phyloP scores from a whole-genome alignment of 2,888 invertebrate species.

The Trachelus stipa region DNA sequence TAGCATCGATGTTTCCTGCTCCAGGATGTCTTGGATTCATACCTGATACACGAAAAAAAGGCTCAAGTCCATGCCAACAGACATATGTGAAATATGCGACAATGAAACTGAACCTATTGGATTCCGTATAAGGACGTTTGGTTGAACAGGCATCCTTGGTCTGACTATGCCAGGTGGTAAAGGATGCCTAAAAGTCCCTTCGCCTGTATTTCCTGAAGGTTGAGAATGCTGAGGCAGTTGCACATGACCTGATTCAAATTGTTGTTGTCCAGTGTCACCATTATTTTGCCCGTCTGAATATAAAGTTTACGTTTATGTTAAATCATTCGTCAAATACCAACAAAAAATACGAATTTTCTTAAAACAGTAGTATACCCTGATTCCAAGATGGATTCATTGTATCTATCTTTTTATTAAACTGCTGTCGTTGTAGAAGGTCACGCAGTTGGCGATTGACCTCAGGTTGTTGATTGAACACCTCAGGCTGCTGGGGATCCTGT shows the following conservation, averaged over 20 bases:
- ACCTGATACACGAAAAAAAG: slow-evolving; percentile 34
- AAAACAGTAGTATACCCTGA: slow-evolving; percentile 50
- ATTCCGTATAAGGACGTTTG: slow-evolving; percentile 58
- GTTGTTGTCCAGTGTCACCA: slow-evolving; percentile 47
- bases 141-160: slow-evolving; percentile 67
- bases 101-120: slow-evolving; percentile 44
- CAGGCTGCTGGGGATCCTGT: slow-evolving; percentile 45
- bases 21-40: slow-evolving; percentile 52
- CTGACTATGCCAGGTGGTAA: slow-evolving; percentile 72
- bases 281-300: slow-evolving; percentile 48
- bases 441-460: slow-evolving; percentile 81
- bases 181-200: slow-evolving; percentile 78
- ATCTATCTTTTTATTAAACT: slow-evolving; percentile 73
- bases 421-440: slow-evolving; percentile 83
- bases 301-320: slow-evolving; percentile 10
- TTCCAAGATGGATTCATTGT: slow-evolving; percentile 55
- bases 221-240: slow-evolving; percentile 53
- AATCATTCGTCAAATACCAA: background rate
- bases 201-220: slow-evolving; percentile 62
- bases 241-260: slow-evolving; percentile 55
- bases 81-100: background rate
- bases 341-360: background rate
- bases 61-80: background rate
- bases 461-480: slow-evolving; percentile 66
- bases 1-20: slow-evolving; percentile 62